A percentile compares a stretch with the other conserved stretches of the same genome.
These are phyloP conservation scores for Cotesia typhae DNA, from an alignment of 1,140 invertebrate species.

Conservation along the genomic window DNA sequence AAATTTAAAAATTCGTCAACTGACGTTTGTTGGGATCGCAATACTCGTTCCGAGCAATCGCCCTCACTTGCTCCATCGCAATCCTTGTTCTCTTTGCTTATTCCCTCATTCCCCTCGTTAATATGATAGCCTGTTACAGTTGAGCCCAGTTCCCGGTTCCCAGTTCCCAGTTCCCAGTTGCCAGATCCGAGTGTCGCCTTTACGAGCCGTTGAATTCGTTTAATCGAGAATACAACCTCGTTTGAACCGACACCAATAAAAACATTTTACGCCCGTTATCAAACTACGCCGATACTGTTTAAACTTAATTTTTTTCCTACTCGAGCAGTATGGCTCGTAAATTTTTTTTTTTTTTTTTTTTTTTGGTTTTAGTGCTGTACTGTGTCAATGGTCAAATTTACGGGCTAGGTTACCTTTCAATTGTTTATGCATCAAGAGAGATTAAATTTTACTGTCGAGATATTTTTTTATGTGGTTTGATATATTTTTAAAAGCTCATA, in stretches of 20 bases:
- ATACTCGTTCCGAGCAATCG: background rate
- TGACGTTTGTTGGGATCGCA: conserved; percentile 26
- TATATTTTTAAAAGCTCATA: too few species aligned
- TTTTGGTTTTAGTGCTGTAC: too few species aligned
- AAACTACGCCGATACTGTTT: background rate
- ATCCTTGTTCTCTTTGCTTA: background rate
- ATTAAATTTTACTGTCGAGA: too few species aligned
- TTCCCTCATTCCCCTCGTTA: conserved; percentile 27
- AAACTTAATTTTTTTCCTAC: too few species aligned
- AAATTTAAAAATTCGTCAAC: conserved; percentile 51
- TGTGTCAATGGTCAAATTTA: too few species aligned
- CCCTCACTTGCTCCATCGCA: conserved; percentile 3
- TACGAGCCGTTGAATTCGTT: conserved; percentile 39
- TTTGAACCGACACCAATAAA: conserved; percentile 16
- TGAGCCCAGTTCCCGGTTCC: too few species aligned
- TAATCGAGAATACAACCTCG: conserved; percentile 28
- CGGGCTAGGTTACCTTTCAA: too few species aligned
- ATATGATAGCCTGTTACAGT: conserved; percentile 36
- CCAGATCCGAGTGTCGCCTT: conserved; percentile 32
- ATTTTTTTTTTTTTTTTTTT: too few species aligned
- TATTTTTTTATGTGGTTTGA: too few species aligned
- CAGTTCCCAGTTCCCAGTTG: too few species aligned
- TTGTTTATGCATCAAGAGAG: too few species aligned
- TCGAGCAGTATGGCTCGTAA: too few species aligned
- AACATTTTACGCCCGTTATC: conserved; percentile 18